A percentile compares a stretch with the other conserved stretches of the same genome.
Conservation (phyloP, 2,797 vertebrate genomes). For the Brachyalestes nurse region DNA sequence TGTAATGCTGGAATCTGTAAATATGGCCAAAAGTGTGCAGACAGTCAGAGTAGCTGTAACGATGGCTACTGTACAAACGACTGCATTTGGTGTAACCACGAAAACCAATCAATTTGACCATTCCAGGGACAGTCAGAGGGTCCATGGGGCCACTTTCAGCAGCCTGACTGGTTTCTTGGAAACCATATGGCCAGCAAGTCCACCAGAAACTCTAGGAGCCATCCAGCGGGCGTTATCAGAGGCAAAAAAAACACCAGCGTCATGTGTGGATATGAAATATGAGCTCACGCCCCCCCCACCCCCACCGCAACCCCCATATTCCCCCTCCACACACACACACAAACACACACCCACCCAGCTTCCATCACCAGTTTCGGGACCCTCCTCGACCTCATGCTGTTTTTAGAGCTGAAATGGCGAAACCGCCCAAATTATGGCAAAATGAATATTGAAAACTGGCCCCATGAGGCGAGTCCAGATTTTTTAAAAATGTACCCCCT, state of each 20-base stretch:
- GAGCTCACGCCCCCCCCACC: background rate
- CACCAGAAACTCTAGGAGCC: background rate
- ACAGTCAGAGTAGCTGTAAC: too few relatives aligned
- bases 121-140: too few relatives aligned
- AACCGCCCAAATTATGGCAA: background rate
- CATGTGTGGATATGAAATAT: constrained; percentile 33
- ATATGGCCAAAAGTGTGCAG: too few relatives aligned
- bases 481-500: background rate
- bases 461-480: too few relatives aligned
- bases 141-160: too few relatives aligned
- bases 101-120: too few relatives aligned
- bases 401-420: background rate
- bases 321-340: background rate
- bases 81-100: too few relatives aligned
- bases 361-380: background rate
- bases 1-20: too few relatives aligned
- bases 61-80: too few relatives aligned
- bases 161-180: too few relatives aligned
- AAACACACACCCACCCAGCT: background rate
- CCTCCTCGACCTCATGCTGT: background rate
- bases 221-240: background rate
- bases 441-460: background rate
- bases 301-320: background rate
- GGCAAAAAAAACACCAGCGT: constrained; percentile 2
- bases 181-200: background rate